A percentile compares a stretch with the other conserved stretches of the same genome.
These are phyloP conservation scores for Hozukius guyotensis DNA, from an alignment of 2,797 vertebrate genomes.

Conservation along the genomic window DNA sequence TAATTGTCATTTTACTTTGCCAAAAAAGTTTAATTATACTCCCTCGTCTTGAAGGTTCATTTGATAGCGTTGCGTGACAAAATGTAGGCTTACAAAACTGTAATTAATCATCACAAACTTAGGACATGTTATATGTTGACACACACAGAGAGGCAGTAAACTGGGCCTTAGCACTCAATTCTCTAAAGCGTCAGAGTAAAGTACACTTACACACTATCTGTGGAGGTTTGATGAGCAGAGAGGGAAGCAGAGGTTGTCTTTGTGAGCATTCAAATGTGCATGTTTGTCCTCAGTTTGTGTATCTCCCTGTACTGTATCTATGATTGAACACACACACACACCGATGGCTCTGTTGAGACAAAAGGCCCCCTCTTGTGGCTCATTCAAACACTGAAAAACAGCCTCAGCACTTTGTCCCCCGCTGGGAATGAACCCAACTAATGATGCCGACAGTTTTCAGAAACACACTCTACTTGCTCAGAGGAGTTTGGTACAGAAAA, in stretches of 20 bases:
- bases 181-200: constrained; percentile 1
- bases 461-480: neutral
- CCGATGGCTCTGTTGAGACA: neutral
- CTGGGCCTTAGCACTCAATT: constrained; percentile 10
- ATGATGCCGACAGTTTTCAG: constrained; percentile 15
- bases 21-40: constrained; percentile 62
- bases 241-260: no score
- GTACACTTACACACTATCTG: constrained; percentile 4
- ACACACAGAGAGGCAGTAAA: constrained; percentile 2
- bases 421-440: neutral
- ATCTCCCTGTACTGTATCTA: neutral
- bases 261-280: neutral
- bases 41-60: constrained; percentile 16
- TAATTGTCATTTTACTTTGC: constrained; percentile 61
- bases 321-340: neutral
- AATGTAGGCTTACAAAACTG: constrained; percentile 38
- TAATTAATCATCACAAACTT: constrained; percentile 57
- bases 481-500: neutral
- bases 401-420: constrained; percentile 1
- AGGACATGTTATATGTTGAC: constrained; percentile 16
- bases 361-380: constrained; percentile 47
- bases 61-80: constrained; percentile 22
- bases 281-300: neutral
- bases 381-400: constrained; percentile 21
- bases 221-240: constrained; percentile 16